phyloP scores from a whole-genome alignment of 1,140 invertebrate genomes.

The Caenorhabditis tropicalis region DNA sequence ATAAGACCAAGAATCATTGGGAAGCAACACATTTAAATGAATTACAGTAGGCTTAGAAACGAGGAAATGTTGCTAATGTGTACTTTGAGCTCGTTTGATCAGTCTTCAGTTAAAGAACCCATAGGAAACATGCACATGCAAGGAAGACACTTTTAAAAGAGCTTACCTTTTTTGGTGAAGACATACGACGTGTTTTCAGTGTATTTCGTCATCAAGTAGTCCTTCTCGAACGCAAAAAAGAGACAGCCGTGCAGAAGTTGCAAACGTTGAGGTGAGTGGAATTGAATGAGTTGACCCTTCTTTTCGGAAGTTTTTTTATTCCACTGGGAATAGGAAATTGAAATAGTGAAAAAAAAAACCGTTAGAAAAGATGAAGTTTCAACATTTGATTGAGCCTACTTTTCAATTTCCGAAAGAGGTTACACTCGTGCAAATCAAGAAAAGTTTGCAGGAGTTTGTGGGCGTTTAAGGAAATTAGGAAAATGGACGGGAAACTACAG shows the following conservation, averaged over 20 bases:
- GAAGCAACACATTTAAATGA: not conserved
- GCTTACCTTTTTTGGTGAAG: constrained; percentile 17
- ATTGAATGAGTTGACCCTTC: too few relatives aligned
- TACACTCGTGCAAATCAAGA: not conserved
- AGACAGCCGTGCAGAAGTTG: constrained; percentile 33
- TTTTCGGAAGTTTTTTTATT: not conserved
- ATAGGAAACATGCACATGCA: not conserved
- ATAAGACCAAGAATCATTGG: not conserved
- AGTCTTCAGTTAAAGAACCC: too few relatives aligned
- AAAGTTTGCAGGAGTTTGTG: not conserved
- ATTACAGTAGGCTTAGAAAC: too few relatives aligned
- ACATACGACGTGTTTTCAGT: constrained; percentile 31
- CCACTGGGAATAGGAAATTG: constrained; percentile 38
- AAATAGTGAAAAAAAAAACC: constrained; percentile 20
- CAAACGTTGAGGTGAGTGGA: constrained; percentile 23
- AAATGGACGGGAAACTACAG: not conserved
- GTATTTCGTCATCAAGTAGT: constrained; percentile 9
- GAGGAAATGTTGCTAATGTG: too few relatives aligned
- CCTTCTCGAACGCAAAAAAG: constrained; percentile 36
- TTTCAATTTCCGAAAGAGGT: constrained; percentile 20
- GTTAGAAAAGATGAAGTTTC: not conserved
- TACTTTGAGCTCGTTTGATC: too few relatives aligned
- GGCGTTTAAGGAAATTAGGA: not conserved
- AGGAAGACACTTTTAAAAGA: not conserved
- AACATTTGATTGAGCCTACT: constrained; percentile 4